Conservation (phyloP, 53 echinoderm and acorn worm genomes). For the Glandiceps talaboti region DNA sequence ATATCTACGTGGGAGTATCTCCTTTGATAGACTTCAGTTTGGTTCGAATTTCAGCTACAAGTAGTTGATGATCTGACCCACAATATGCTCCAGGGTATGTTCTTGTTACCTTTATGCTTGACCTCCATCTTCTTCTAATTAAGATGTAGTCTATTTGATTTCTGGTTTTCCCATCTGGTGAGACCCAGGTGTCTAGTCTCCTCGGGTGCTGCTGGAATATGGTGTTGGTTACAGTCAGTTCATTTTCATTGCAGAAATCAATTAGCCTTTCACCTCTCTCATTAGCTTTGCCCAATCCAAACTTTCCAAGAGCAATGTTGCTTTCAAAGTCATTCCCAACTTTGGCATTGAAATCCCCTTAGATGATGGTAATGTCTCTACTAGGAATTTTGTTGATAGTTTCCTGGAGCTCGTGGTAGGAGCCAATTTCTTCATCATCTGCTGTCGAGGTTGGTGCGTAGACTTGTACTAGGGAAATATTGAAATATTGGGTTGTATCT, state of each 20-base stretch:
- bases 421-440: conserved; percentile 24
- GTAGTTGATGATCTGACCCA: neutral
- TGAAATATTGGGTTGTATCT: conserved; percentile 19
- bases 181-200: conserved; percentile 18
- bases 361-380: conserved; percentile 23
- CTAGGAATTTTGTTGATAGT: conserved; percentile 9
- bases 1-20: neutral
- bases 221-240: conserved; percentile 7
- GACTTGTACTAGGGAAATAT: conserved; percentile 19
- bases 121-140: conserved; percentile 14
- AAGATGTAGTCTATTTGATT: conserved; percentile 28
- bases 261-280: conserved; percentile 16
- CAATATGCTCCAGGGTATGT: conserved; percentile 6
- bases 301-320: conserved; percentile 10
- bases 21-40: neutral
- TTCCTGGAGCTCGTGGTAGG: conserved; percentile 23
- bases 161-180: conserved; percentile 6
- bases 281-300: conserved; percentile 14
- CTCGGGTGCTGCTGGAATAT: conserved; percentile 16
- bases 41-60: too few species aligned
- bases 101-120: conserved; percentile 2
- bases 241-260: conserved; percentile 14
- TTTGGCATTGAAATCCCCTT: conserved; percentile 50
- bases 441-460: conserved; percentile 26
- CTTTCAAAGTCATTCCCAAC: conserved; percentile 9